Base-by-base conservation (phyloP, 2,797 vertebrate species). In the Fistularia commersonii region DNA sequence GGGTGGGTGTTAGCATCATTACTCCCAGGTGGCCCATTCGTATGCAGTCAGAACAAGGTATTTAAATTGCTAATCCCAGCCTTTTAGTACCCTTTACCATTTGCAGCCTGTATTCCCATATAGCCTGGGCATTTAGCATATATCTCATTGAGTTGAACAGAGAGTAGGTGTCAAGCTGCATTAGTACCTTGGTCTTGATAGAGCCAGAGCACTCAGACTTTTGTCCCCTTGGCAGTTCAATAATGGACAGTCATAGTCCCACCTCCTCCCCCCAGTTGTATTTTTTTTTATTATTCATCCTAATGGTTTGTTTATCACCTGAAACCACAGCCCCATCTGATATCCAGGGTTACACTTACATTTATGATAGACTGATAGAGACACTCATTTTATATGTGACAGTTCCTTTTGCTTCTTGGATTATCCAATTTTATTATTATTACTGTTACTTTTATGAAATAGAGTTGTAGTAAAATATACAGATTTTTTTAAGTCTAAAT, bases 1-100 rank as follows among this genome's bases (percentile, higher is more conserved):
- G 51, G 48, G 32, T 32, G 13, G 41, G 53, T 72, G 64, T 74
- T 79, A 80, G 65, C 76, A 84, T 72, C 1, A 10, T 78, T 67
- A 43, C 66, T 76, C 87, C 69, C 77, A 13, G 14, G 51, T 64
- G 84, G 57, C 52, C 67, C 64, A 65, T 81, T 80, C 75, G 53
- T 57, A 70, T 64, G 67, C 62, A 37, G 72, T 54, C 61, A 42
- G 58, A 78, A 78, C 45, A 65, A 64, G 80, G 57, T 74, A 80
- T 83, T 90, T 77, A 77, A 82, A 88, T 75, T 82, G 73, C 79
- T 79, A 88, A 65, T 84, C 44, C 63, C 86, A 83, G 69, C 74
- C 60, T 86, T 83, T 72, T 74, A 66, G 38, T 70, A 61, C 23
- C 51, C 57, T 69, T 71, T 66, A 56, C 59, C 41, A 67, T 64